These are phyloP conservation scores for Xiphophorus couchianus DNA, from an alignment of 2,113 vertebrate species.

Conservation along the genomic window DNA sequence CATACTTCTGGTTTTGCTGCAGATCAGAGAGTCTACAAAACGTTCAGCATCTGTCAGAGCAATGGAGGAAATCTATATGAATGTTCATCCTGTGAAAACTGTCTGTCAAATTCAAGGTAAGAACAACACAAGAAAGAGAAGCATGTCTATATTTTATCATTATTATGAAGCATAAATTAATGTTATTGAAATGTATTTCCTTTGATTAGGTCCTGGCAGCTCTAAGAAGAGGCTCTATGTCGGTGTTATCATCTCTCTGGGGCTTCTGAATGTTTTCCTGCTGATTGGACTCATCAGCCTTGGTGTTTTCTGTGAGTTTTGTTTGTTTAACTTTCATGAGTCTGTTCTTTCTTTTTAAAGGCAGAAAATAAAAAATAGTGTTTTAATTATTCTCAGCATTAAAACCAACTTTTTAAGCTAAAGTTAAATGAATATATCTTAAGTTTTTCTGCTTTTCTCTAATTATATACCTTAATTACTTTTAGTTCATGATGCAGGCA, in stretches of 20 bases:
- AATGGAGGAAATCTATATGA: not conserved
- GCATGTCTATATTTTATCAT: not conserved
- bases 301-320: slow-evolving; percentile 2
- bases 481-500: not conserved
- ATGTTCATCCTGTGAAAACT: not conserved
- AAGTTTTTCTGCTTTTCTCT: not conserved
- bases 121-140: not conserved
- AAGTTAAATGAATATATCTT: not conserved
- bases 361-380: not conserved
- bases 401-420: not conserved
- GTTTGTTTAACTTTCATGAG: not conserved
- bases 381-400: not conserved
- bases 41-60: not conserved
- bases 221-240: not conserved
- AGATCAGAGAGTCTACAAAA: not conserved
- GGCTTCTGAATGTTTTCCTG: slow-evolving; percentile 30
- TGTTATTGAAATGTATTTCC: not conserved
- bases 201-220: not conserved
- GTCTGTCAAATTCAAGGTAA: not conserved
- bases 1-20: not conserved
- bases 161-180: not conserved
- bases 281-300: slow-evolving; percentile 30
- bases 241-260: slow-evolving; percentile 7
- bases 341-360: not conserved
- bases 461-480: not conserved